Conservation (phyloP, 1,140 invertebrate genomes). For the Thalassaphorura encarpata region DNA sequence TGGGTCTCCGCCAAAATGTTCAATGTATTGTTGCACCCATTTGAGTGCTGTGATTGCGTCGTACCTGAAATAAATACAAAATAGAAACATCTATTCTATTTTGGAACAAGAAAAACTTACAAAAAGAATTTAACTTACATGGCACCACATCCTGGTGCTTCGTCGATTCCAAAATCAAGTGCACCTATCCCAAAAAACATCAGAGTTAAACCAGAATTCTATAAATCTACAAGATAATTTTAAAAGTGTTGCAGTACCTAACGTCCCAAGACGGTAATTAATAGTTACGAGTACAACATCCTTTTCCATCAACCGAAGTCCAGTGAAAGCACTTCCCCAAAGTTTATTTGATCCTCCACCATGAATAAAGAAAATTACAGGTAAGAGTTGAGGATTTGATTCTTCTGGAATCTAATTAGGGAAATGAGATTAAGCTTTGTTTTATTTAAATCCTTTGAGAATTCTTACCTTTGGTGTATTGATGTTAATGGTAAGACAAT, state of each 20-base stretch:
- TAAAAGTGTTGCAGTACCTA: neutral
- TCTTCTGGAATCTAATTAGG: too few relatives aligned
- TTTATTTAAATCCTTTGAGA: too few relatives aligned
- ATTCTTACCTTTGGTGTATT: neutral
- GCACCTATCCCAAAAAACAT: neutral
- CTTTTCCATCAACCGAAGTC: neutral
- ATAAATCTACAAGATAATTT: neutral
- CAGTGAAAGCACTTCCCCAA: neutral
- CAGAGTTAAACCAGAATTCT: neutral
- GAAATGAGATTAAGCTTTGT: too few relatives aligned
- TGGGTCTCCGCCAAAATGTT: conserved; percentile 9
- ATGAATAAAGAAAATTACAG: conserved; percentile 10
- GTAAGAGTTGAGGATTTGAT: neutral
- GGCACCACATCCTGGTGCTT: neutral
- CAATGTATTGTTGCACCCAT: conserved; percentile 4
- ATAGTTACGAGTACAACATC: conserved; percentile 5
- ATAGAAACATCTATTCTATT: neutral
- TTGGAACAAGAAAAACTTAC: neutral
- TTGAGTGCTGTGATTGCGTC: conserved; percentile 2
- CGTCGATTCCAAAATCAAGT: neutral
- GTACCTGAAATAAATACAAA: neutral
- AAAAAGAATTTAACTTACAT: too few relatives aligned
- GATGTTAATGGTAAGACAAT: conserved; percentile 10
- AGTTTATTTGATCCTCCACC: neutral
- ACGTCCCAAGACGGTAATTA: conserved; percentile 4